Conservation (phyloP, 2,797 vertebrate genomes). For the Lepilemur septentrionalis region DNA sequence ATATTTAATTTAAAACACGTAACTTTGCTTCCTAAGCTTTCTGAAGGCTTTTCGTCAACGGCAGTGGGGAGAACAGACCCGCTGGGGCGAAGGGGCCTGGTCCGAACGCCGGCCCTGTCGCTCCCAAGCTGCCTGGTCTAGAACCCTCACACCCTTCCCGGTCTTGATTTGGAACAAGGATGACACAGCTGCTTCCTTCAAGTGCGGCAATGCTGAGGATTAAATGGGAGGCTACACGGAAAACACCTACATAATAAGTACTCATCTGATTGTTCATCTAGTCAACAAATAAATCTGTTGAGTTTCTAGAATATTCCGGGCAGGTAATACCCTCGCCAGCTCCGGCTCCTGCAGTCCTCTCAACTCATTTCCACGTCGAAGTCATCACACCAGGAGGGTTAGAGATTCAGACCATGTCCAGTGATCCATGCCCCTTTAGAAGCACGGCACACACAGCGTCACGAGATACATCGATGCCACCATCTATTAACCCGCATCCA, state of each 20-base stretch:
- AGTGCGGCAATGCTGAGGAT: rapidly evolving
- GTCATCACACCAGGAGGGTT: no score
- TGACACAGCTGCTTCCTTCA: rapidly evolving
- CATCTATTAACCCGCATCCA: rapidly evolving
- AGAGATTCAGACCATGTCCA: background rate
- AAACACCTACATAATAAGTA: rapidly evolving
- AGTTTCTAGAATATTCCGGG: rapidly evolving
- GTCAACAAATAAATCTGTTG: rapidly evolving
- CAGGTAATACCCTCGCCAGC: rapidly evolving
- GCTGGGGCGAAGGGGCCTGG: rapidly evolving
- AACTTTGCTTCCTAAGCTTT: background rate
- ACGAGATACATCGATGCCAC: rapidly evolving
- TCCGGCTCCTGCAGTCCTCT: rapidly evolving
- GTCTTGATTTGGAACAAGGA: background rate
- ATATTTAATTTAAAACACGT: rapidly evolving
- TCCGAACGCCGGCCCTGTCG: rapidly evolving
- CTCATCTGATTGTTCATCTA: rapidly evolving
- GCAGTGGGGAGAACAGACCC: rapidly evolving
- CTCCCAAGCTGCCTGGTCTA: background rate
- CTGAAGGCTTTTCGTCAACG: background rate
- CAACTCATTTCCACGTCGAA: rapidly evolving
- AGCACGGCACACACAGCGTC: rapidly evolving
- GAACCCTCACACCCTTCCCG: rapidly evolving
- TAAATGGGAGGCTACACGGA: rapidly evolving
- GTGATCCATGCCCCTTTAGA: background rate